phyloP scores from a whole-genome alignment of 2,888 invertebrate genomes.

The Epicampocera succincta region DNA sequence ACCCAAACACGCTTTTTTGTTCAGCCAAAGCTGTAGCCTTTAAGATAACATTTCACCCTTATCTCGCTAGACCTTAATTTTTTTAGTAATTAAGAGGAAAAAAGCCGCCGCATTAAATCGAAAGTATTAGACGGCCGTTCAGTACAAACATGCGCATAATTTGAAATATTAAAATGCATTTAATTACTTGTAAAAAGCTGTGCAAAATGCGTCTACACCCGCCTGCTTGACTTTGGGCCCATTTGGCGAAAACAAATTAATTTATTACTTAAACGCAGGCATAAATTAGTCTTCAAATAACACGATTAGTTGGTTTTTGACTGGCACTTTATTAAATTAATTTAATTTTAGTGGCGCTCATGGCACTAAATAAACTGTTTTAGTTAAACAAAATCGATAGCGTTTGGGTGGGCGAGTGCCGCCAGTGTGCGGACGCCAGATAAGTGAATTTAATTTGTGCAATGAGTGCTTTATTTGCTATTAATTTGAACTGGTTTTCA shows the following conservation, averaged over 20 bases:
- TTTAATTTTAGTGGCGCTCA: slow-evolving; percentile 23
- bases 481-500: slow-evolving; percentile 5
- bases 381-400: slow-evolving; percentile 21
- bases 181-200: slow-evolving; percentile 6
- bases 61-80: too few species aligned
- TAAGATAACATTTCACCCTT: too few species aligned
- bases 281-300: slow-evolving; percentile 27
- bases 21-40: too few species aligned
- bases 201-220: neutral
- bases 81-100: too few species aligned
- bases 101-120: neutral
- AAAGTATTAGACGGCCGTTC: neutral
- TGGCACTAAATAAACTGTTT: slow-evolving; percentile 30
- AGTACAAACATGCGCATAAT: neutral
- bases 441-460: slow-evolving; percentile 24
- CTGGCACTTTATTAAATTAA: slow-evolving; percentile 55
- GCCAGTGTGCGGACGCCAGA: neutral
- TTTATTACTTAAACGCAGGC: slow-evolving; percentile 9
- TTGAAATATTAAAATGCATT: slow-evolving; percentile 4
- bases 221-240: neutral
- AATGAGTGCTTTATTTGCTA: slow-evolving; percentile 8
- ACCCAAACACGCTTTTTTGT: too few species aligned
- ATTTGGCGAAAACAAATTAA: slow-evolving; percentile 4
- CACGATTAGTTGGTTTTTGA: slow-evolving; percentile 30
- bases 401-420: neutral